Evolutionary conservation across 2,113 vertebrate genomes (phyloP).

Genomic region (Lanius ludovicianus): DNA sequence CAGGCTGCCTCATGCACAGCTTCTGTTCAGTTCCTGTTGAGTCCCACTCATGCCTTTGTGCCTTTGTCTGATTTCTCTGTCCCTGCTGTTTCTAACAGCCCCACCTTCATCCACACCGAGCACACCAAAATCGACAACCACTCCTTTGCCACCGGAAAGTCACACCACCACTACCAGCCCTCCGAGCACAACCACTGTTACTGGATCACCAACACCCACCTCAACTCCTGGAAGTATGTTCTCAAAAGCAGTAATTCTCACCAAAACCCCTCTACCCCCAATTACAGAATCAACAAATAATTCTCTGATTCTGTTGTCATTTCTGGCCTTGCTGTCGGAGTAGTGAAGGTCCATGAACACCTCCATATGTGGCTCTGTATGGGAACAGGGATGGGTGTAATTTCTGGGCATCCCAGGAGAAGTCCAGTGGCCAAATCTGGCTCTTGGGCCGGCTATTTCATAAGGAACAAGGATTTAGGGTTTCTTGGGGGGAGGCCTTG

Average conservation of each 20-base stretch:
- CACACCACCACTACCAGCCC: too few relatives aligned
- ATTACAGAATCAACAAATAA: background rate
- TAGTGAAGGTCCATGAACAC: background rate
- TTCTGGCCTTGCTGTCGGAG: background rate
- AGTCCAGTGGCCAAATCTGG: too few relatives aligned
- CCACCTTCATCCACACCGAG: background rate
- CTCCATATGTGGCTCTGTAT: too few relatives aligned
- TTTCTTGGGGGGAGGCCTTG: too few relatives aligned
- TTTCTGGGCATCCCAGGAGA: too few relatives aligned
- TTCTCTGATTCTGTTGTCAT: background rate
- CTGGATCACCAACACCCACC: background rate
- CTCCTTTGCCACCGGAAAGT: too few relatives aligned
- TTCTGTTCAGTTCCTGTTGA: fast-evolving
- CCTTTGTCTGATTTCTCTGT: background rate
- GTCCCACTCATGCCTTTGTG: fast-evolving
- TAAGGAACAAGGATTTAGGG: too few relatives aligned
- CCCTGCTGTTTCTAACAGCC: background rate
- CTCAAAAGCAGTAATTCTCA: background rate
- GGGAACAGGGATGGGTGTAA: too few relatives aligned
- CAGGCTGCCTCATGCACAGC: fast-evolving
- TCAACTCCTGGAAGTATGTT: background rate
- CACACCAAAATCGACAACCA: background rate
- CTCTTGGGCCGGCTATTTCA: too few relatives aligned
- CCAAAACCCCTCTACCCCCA: background rate
- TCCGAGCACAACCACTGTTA: background rate